These are phyloP conservation scores for Esox niger DNA, from an alignment of 2,113 vertebrate species.

Conservation along the genomic window DNA sequence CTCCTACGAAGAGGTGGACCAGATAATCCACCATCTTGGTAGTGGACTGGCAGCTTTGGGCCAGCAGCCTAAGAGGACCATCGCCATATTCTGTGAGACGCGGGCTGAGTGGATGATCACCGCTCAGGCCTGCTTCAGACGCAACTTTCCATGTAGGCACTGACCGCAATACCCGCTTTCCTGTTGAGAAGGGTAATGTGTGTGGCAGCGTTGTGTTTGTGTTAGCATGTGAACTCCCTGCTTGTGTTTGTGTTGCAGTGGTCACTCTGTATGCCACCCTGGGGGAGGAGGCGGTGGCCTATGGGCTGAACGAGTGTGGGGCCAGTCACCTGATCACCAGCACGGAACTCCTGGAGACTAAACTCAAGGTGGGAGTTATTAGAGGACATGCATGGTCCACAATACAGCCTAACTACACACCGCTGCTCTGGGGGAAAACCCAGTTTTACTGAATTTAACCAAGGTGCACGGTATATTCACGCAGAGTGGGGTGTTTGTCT, in stretches of 20 bases:
- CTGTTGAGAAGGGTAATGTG: neutral
- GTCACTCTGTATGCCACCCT: conserved; percentile 95
- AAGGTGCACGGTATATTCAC: too few relatives aligned
- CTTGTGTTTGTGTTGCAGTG: conserved; percentile 67
- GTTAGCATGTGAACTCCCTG: neutral
- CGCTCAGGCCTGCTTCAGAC: conserved; percentile 91
- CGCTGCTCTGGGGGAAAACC: neutral
- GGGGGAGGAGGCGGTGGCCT: conserved; percentile 89
- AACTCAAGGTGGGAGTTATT: conserved; percentile 82
- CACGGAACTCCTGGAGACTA: conserved; percentile 84
- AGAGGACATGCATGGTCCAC: neutral
- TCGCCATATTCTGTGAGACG: conserved; percentile 97
- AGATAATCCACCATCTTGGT: conserved; percentile 75
- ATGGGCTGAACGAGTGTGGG: conserved; percentile 89
- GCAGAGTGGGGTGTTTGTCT: neutral
- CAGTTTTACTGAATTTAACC: too few relatives aligned
- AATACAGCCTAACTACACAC: neutral
- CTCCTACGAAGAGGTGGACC: conserved; percentile 82
- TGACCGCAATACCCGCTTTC: neutral
- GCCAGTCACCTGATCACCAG: conserved; percentile 91
- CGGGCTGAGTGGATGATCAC: conserved; percentile 94
- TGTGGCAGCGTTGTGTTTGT: neutral
- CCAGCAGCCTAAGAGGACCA: conserved; percentile 79
- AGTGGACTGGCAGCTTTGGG: conserved; percentile 84
- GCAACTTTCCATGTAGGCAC: conserved; percentile 89